Evolutionary conservation across 2,888 invertebrate species (phyloP).

Genomic region (Tenthredo notha): DNA sequence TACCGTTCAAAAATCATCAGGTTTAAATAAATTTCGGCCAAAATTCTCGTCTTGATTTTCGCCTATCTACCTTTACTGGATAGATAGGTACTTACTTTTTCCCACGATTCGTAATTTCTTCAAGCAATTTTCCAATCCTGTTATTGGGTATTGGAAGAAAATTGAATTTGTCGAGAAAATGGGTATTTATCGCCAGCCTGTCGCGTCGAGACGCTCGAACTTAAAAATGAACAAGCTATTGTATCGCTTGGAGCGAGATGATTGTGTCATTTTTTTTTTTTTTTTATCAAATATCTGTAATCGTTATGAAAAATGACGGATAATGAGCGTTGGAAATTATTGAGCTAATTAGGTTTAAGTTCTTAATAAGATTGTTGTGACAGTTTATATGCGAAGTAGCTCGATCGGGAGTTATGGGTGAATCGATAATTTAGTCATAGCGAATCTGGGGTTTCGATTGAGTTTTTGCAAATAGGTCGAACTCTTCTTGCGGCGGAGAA

Average conservation of each 20-base stretch:
- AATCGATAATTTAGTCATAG: constrained; percentile 3
- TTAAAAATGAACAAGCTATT: neutral
- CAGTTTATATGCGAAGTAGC: neutral
- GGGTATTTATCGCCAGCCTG: constrained; percentile 62
- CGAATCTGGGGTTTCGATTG: neutral
- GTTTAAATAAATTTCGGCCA: neutral
- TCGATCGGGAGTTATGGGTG: neutral
- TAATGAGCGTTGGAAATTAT: neutral
- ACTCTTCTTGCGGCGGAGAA: constrained; percentile 30
- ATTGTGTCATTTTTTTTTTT: neutral
- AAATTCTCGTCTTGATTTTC: neutral
- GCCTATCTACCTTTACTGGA: constrained; percentile 38
- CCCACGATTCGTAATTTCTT: constrained; percentile 50
- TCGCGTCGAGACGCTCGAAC: neutral
- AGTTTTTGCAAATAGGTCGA: constrained; percentile 5
- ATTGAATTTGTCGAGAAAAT: constrained; percentile 65
- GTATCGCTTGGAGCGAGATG: neutral
- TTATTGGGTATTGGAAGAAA: constrained; percentile 58
- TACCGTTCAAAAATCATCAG: constrained; percentile 36
- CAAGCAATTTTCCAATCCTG: constrained; percentile 59
- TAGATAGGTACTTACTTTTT: constrained; percentile 38
- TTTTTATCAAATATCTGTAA: neutral
- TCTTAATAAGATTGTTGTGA: neutral
- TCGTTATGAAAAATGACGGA: neutral
- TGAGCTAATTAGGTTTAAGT: neutral